phyloP scores from a whole-genome alignment of 2,113 vertebrate genomes.

The Cavia porcellus region DNA sequence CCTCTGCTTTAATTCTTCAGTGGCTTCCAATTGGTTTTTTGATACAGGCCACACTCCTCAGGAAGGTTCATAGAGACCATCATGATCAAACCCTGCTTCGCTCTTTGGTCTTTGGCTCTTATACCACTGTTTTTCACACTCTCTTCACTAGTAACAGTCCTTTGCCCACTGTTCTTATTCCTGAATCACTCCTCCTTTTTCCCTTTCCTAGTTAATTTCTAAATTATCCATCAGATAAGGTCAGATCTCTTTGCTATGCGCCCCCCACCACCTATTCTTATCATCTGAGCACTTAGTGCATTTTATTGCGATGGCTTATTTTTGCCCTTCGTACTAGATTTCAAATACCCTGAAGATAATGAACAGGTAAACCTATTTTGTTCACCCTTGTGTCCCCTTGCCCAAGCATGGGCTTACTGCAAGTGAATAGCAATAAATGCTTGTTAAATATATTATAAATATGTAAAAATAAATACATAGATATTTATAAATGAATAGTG shows the following conservation, averaged over 20 bases:
- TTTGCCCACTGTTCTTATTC: neutral
- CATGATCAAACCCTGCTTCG: neutral
- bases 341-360: neutral
- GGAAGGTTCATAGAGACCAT: neutral
- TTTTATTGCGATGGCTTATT: neutral
- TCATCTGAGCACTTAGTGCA: neutral
- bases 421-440: neutral
- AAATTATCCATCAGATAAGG: neutral
- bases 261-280: neutral
- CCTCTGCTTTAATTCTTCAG: neutral
- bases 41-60: neutral
- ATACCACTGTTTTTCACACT: no score
- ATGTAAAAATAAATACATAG: neutral
- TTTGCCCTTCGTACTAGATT: neutral
- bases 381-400: neutral
- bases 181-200: neutral
- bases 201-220: neutral
- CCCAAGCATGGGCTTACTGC: neutral
- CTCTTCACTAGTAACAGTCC: neutral
- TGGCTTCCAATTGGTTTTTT: neutral
- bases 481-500: neutral
- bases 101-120: neutral
- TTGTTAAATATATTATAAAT: neutral
- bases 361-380: neutral
- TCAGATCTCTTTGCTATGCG: neutral